These are phyloP conservation scores for Cichladusa arquata DNA, from an alignment of 2,113 vertebrate genomes.

Conservation along the genomic window DNA sequence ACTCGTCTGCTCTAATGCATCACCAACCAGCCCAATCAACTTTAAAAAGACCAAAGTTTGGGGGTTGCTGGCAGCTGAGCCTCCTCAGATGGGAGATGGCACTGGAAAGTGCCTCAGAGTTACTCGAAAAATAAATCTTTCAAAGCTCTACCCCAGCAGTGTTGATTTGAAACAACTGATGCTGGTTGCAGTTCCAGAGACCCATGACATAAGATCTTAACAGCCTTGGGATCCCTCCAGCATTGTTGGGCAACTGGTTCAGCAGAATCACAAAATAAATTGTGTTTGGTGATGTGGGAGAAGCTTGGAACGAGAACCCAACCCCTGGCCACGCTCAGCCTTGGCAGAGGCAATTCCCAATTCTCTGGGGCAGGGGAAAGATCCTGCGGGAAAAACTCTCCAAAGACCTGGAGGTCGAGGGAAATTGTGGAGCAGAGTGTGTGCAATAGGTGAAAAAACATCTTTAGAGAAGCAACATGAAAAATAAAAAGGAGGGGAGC, in stretches of 20 bases:
- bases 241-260: conserved; percentile 8
- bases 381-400: too few relatives aligned
- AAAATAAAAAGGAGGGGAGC: background rate
- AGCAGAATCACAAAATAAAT: background rate
- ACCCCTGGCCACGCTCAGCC: background rate
- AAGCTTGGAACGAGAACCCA: background rate
- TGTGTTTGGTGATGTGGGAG: background rate
- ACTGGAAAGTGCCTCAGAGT: background rate
- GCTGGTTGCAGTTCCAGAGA: background rate
- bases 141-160: background rate
- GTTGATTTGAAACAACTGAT: background rate
- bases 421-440: background rate
- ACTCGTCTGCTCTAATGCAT: background rate
- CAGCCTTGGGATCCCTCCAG: background rate
- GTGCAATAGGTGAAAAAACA: background rate
- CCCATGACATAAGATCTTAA: background rate
- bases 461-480: background rate
- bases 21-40: background rate
- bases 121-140: background rate
- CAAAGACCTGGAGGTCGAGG: background rate
- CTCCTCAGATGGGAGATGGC: background rate
- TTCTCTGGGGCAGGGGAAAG: background rate
- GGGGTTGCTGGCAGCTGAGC: background rate
- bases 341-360: background rate
- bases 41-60: background rate